phyloP scores from a whole-genome alignment of 2,113 vertebrate species.

The Dromaius novaehollandiae region DNA sequence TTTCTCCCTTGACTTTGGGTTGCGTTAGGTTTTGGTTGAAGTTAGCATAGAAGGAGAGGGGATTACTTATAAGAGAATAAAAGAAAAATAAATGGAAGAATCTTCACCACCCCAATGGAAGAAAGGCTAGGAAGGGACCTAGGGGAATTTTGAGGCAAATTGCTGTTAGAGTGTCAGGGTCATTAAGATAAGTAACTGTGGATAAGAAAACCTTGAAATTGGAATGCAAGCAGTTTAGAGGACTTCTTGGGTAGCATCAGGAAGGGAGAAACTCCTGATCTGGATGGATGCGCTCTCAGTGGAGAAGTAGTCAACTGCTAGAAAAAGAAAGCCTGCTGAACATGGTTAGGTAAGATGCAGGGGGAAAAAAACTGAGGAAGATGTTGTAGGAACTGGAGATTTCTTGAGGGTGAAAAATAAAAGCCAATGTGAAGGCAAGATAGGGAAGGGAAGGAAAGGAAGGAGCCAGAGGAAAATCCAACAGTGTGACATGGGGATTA shows the following conservation, averaged over 20 bases:
- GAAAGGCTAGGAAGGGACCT: background rate
- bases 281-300: background rate
- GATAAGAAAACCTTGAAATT: too few relatives aligned
- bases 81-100: background rate
- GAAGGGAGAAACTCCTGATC: background rate
- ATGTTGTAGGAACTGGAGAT: background rate
- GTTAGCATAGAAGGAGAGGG: background rate
- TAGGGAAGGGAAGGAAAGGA: background rate
- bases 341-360: background rate
- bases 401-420: background rate
- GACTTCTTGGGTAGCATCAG: too few relatives aligned
- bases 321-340: too few relatives aligned
- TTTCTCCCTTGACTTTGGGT: background rate
- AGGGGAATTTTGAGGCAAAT: background rate
- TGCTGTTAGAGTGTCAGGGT: too few relatives aligned
- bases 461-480: background rate
- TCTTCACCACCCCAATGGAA: background rate
- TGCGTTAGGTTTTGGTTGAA: background rate
- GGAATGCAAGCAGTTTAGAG: too few relatives aligned
- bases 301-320: background rate
- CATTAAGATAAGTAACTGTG: background rate
- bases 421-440: background rate
- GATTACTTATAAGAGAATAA: background rate
- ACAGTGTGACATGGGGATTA: background rate
- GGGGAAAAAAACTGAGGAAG: background rate